phyloP scores from a whole-genome alignment of 2,888 invertebrate species.

The Fissipunctia ypsillon region DNA sequence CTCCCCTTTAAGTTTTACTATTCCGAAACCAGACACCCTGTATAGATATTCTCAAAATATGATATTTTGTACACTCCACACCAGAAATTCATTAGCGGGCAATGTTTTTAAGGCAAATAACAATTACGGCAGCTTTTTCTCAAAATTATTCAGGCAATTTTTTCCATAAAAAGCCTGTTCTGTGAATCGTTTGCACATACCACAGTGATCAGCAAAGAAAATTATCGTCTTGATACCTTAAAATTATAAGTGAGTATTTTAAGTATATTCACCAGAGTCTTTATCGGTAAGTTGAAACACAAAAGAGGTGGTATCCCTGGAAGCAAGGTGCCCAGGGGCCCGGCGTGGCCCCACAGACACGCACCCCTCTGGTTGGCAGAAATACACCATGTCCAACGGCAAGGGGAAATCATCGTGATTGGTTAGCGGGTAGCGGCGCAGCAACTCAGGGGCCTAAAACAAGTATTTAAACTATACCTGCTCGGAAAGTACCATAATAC shows the following conservation, averaged over 20 bases:
- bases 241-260: conserved; percentile 7
- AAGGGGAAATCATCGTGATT: conserved; percentile 99
- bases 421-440: conserved; percentile 98
- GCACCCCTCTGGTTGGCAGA: conserved; percentile 99
- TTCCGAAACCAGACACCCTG: too few species aligned
- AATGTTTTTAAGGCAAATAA: neutral
- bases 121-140: neutral
- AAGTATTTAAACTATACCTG: too few species aligned
- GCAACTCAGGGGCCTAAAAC: conserved; percentile 97
- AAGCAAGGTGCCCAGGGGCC: conserved; percentile 85
- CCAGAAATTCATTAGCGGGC: too few species aligned
- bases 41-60: too few species aligned
- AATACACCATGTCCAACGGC: conserved; percentile 99
- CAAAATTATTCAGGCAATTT: neutral
- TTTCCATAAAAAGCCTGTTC: neutral
- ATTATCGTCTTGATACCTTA: neutral
- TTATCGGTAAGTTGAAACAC: conserved; percentile 99
- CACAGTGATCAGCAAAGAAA: neutral
- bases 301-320: conserved; percentile 98
- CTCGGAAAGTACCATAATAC: too few species aligned
- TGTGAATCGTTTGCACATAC: too few species aligned
- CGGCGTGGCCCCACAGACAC: conserved; percentile 97
- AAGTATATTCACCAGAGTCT: conserved; percentile 94
- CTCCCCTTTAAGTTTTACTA: too few species aligned
- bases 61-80: too few species aligned